phyloP scores from a whole-genome alignment of 2,797 vertebrate species.

The Balearica regulorum region DNA sequence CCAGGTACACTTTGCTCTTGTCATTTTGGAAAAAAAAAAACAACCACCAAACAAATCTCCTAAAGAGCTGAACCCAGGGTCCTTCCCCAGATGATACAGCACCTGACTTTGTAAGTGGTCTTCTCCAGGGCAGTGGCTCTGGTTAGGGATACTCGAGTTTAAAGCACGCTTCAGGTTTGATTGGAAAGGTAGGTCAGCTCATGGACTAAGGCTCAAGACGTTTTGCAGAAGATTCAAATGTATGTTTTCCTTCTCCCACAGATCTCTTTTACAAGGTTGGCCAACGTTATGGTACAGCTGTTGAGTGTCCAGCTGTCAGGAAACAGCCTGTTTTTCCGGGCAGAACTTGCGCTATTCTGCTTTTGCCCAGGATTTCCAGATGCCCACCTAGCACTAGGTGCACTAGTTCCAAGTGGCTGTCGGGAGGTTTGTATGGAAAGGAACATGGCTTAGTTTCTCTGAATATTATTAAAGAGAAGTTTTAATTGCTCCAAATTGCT shows the following conservation, averaged over 20 bases:
- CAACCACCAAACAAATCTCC: not conserved
- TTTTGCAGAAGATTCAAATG: not conserved
- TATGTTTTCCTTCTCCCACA: not conserved
- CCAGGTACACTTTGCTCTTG: not conserved
- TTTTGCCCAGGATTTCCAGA: not conserved
- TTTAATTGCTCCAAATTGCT: not conserved
- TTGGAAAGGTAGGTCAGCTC: not conserved
- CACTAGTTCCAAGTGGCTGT: not conserved
- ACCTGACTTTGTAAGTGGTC: not conserved
- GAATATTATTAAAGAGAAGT: not conserved
- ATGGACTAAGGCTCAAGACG: not conserved
- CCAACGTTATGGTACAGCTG: not conserved
- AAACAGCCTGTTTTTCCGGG: not conserved
- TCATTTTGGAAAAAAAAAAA: not conserved
- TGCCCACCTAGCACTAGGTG: fast-evolving
- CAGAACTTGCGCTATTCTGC: not conserved
- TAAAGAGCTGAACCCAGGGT: not conserved
- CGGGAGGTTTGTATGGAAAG: not conserved
- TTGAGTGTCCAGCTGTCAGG: not conserved
- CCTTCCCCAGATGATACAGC: not conserved
- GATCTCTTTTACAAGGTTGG: not conserved
- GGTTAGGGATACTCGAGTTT: not conserved
- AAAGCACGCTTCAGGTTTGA: not conserved
- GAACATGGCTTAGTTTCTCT: not conserved
- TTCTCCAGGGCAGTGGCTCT: not conserved